phyloP scores from a whole-genome alignment of 1,140 invertebrate genomes.

The Drosophila varians region DNA sequence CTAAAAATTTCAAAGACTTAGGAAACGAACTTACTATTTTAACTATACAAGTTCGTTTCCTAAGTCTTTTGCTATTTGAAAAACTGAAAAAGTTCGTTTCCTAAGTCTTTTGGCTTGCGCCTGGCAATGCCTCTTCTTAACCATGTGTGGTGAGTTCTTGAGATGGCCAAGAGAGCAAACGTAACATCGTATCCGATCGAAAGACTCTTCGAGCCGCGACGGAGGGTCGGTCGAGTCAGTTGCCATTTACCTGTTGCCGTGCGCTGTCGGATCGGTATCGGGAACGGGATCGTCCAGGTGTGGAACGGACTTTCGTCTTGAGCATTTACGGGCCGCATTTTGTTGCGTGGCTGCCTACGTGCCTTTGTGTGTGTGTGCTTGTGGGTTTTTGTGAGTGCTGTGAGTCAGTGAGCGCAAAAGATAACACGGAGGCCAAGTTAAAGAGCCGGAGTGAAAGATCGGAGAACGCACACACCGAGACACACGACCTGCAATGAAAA shows the following conservation, averaged over 20 bases:
- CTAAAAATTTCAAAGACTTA: too few relatives aligned
- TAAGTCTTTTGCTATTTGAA: not conserved
- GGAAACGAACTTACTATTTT: too few relatives aligned
- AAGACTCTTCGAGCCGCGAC: constrained; percentile 4
- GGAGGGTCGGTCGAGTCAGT: constrained; percentile 40
- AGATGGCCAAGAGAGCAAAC: constrained; percentile 6
- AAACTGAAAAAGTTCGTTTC: constrained; percentile 51
- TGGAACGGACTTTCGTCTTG: constrained; percentile 61
- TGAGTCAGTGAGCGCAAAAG: constrained; percentile 62
- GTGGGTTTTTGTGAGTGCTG: constrained; percentile 34
- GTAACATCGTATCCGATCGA: not conserved
- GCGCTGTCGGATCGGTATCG: constrained; percentile 42
- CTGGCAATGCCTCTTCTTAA: constrained; percentile 47
- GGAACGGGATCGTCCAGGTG: constrained; percentile 33
- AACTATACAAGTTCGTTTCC: not conserved
- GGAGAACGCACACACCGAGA: constrained; percentile 32
- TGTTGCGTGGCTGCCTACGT: constrained; percentile 60
- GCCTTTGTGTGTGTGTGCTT: constrained; percentile 33
- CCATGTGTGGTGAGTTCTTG: constrained; percentile 12
- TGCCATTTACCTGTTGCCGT: constrained; percentile 75
- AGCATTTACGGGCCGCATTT: constrained; percentile 66
- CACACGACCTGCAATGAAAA: constrained; percentile 65
- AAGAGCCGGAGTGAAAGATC: constrained; percentile 75
- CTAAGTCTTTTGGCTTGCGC: constrained; percentile 47
- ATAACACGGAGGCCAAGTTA: constrained; percentile 62